Percentiles rank a stretch among this genome's conserved stretches.
Evolutionary conservation across 1,140 invertebrate genomes (phyloP).

Genomic region (Ditylenchus dipsaci): DNA sequence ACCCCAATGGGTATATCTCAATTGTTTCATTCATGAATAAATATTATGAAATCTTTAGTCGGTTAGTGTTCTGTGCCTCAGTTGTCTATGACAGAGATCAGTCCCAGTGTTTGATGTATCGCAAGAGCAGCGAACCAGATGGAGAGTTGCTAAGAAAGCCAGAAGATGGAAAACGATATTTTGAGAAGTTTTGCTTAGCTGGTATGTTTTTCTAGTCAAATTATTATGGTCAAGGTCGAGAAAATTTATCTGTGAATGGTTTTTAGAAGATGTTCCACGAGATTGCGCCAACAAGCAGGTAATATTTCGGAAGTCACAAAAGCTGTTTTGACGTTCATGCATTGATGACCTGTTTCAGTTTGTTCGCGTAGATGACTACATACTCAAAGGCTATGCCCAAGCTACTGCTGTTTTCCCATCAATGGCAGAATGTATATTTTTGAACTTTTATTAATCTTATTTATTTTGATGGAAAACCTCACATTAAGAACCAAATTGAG

Average conservation of each 20-base stretch:
- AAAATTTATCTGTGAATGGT: conserved; percentile 7
- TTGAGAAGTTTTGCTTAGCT: conserved; percentile 54
- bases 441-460: too few species aligned
- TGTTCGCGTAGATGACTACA: conserved; percentile 50
- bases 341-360: conserved; percentile 19
- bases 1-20: conserved; percentile 9
- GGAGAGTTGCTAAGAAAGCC: conserved; percentile 24
- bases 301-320: too few species aligned
- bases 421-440: conserved; percentile 42
- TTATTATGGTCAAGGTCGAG: background rate
- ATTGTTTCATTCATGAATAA: background rate
- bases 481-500: too few species aligned
- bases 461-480: background rate
- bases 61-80: conserved; percentile 20
- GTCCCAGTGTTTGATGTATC: conserved; percentile 26
- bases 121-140: conserved; percentile 24
- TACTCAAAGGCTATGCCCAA: conserved; percentile 49
- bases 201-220: conserved; percentile 32
- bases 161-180: conserved; percentile 42
- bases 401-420: conserved; percentile 40
- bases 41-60: background rate
- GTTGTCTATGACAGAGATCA: conserved; percentile 31
- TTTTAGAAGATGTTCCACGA: conserved; percentile 42
- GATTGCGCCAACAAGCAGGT: conserved; percentile 42
- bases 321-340: too few species aligned